These are phyloP conservation scores for Chiloscyllium plagiosum DNA, from an alignment of 2,113 vertebrate species.

Conservation along the genomic window DNA sequence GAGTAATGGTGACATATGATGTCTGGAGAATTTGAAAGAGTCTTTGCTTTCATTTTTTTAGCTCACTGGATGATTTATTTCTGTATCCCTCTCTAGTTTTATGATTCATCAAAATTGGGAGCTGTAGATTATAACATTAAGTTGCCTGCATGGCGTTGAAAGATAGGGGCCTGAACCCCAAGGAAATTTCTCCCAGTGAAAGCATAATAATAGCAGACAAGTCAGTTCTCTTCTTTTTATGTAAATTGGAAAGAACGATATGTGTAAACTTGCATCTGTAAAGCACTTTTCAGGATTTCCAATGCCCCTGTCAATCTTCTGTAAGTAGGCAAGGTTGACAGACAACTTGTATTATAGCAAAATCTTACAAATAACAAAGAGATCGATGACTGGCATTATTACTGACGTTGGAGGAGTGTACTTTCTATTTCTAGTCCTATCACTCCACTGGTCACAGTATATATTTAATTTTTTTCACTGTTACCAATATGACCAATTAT, in stretches of 20 bases:
- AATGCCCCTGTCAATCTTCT: background rate
- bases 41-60: constrained; percentile 7
- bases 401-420: too few relatives aligned
- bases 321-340: background rate
- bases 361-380: background rate
- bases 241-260: background rate
- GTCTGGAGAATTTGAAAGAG: background rate
- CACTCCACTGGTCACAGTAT: too few relatives aligned
- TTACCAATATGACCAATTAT: too few relatives aligned
- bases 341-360: background rate
- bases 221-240: background rate
- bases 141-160: background rate
- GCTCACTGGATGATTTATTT: background rate
- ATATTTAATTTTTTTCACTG: too few relatives aligned
- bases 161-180: background rate
- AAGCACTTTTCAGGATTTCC: background rate
- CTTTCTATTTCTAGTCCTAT: too few relatives aligned
- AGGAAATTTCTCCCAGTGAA: background rate
- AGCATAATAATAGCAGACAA: background rate
- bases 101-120: background rate
- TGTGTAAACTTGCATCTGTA: background rate
- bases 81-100: background rate
- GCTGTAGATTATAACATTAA: background rate
- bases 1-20: background rate
- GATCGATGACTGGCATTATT: background rate